phyloP scores from a whole-genome alignment of 1,140 invertebrate species.

The Cydia pomonella region DNA sequence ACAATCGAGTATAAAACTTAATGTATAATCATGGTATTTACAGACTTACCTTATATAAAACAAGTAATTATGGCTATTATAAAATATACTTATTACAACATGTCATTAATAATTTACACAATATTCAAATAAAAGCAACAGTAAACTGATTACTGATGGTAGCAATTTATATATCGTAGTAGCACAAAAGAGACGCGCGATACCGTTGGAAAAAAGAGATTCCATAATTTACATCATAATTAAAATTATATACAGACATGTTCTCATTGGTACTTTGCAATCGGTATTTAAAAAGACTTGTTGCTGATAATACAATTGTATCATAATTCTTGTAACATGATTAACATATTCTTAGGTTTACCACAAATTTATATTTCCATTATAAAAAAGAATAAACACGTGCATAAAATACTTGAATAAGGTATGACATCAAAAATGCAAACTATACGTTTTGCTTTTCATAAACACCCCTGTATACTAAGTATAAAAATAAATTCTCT shows the following conservation, averaged over 20 bases:
- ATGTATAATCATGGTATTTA: constrained; percentile 80
- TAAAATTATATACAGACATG: constrained; percentile 72
- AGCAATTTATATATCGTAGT: constrained; percentile 62
- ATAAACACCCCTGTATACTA: constrained; percentile 25
- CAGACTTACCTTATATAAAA: constrained; percentile 80
- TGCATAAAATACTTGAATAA: constrained; percentile 28
- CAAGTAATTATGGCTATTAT: constrained; percentile 79
- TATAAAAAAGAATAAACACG: constrained; percentile 32
- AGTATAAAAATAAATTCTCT: constrained; percentile 35
- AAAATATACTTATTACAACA: constrained; percentile 77
- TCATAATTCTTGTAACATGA: constrained; percentile 29
- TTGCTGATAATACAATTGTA: constrained; percentile 36
- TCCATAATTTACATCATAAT: constrained; percentile 73
- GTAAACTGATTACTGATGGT: constrained; percentile 69
- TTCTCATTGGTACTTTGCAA: constrained; percentile 45
- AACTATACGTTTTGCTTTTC: constrained; percentile 24
- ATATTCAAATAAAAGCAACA: constrained; percentile 75
- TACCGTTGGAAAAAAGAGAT: constrained; percentile 74
- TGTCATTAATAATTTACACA: constrained; percentile 79
- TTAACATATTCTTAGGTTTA: constrained; percentile 28
- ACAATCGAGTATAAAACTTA: constrained; percentile 80
- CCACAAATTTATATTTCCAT: constrained; percentile 33
- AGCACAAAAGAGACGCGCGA: constrained; percentile 64
- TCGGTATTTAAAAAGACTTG: constrained; percentile 37
- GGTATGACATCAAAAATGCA: constrained; percentile 23